phyloP scores from a whole-genome alignment of 2,888 invertebrate species.

The Elegia similella region DNA sequence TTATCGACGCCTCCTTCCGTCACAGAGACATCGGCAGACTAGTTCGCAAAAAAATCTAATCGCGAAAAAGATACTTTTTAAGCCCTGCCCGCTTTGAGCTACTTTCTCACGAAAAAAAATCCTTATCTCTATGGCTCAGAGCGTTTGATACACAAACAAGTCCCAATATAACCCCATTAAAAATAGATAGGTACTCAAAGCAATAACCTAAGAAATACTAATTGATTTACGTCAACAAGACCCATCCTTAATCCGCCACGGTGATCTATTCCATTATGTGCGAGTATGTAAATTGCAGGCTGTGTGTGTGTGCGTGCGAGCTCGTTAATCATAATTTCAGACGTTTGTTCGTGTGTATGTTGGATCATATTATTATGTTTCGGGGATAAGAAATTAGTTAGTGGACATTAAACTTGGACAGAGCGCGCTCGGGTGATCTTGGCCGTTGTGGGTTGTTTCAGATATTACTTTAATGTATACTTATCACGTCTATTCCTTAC shows the following conservation, averaged over 20 bases:
- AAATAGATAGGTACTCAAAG: background rate
- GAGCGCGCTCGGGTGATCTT: constrained; percentile 39
- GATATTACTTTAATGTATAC: too few relatives aligned
- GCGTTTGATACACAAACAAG: too few relatives aligned
- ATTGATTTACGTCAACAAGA: constrained; percentile 51
- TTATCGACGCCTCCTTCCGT: too few relatives aligned
- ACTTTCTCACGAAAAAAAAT: too few relatives aligned
- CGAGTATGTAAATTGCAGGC: constrained; percentile 42
- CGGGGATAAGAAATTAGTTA: constrained; percentile 83
- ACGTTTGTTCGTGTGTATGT: constrained; percentile 80
- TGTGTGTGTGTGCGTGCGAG: constrained; percentile 61
- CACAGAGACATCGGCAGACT: too few relatives aligned
- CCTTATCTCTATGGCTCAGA: too few relatives aligned
- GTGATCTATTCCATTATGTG: constrained; percentile 71
- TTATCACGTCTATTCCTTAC: too few relatives aligned
- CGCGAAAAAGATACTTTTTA: too few relatives aligned
- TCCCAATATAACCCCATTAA: background rate
- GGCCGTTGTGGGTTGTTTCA: constrained; percentile 30
- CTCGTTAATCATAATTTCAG: constrained; percentile 82
- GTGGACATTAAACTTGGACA: constrained; percentile 78
- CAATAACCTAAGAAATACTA: constrained; percentile 48
- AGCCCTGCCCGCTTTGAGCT: too few relatives aligned
- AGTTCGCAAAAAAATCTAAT: too few relatives aligned
- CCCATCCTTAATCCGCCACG: constrained; percentile 55
- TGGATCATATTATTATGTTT: constrained; percentile 80